These are phyloP conservation scores for Protonemura montana DNA, from an alignment of 2,888 invertebrate species.

Conservation along the genomic window DNA sequence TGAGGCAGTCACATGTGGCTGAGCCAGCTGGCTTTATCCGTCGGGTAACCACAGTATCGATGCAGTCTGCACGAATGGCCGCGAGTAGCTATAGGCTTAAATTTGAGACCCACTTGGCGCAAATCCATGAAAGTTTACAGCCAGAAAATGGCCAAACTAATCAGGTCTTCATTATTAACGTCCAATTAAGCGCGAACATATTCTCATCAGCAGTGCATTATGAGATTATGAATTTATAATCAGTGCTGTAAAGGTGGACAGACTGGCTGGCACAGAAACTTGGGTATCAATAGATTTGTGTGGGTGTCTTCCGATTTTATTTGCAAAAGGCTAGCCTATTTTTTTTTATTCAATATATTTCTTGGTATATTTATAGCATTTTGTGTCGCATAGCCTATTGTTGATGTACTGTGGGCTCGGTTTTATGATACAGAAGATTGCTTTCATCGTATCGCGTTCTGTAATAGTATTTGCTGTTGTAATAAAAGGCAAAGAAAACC, in stretches of 20 bases:
- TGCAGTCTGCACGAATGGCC: neutral
- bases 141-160: neutral
- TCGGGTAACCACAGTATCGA: neutral
- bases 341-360: neutral
- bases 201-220: slow-evolving; percentile 12
- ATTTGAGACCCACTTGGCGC: slow-evolving; percentile 20
- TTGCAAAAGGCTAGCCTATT: neutral
- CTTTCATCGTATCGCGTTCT: neutral
- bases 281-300: neutral
- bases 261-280: neutral
- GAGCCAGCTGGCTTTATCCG: slow-evolving; percentile 1
- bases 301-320: neutral
- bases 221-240: neutral
- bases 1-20: neutral
- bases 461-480: neutral
- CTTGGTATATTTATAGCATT: neutral
- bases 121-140: slow-evolving; percentile 14
- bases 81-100: neutral
- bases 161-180: neutral
- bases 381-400: neutral
- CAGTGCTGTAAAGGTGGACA: neutral
- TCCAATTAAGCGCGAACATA: neutral
- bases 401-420: neutral
- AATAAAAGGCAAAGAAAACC: neutral
- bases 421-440: neutral